These are phyloP conservation scores for Drosophila acutilabella DNA, from an alignment of 2,888 invertebrate genomes.

Conservation along the genomic window DNA sequence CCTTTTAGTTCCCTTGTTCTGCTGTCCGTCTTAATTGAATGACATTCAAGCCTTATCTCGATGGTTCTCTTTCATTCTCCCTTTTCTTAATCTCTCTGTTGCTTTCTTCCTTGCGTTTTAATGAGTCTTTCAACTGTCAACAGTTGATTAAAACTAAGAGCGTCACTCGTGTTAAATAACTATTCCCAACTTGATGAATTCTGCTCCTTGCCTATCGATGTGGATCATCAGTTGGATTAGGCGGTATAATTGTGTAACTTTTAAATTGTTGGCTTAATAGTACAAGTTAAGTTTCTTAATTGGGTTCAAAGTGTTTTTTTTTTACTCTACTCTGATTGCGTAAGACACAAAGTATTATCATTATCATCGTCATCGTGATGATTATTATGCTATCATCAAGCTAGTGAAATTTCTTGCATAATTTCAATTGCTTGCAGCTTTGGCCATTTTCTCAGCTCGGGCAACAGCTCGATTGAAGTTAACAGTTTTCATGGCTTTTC, in stretches of 20 bases:
- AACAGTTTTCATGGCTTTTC: slow-evolving; percentile 49
- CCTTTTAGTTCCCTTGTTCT: background rate
- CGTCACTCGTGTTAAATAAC: slow-evolving; percentile 31
- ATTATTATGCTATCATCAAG: too few species aligned
- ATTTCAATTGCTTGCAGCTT: slow-evolving; percentile 48
- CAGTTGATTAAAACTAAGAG: slow-evolving; percentile 62
- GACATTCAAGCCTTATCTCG: slow-evolving; percentile 59
- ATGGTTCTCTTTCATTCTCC: slow-evolving; percentile 40
- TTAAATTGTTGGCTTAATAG: slow-evolving; percentile 15
- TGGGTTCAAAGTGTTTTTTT: slow-evolving; percentile 36
- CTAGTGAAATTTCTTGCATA: slow-evolving; percentile 50
- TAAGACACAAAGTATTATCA: slow-evolving; percentile 20
- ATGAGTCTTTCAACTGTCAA: slow-evolving; percentile 69
- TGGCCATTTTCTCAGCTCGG: slow-evolving; percentile 50
- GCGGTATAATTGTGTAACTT: slow-evolving; percentile 29
- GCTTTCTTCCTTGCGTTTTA: slow-evolving; percentile 44
- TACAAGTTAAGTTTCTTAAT: slow-evolving; percentile 30
- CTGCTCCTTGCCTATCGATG: slow-evolving; percentile 25
- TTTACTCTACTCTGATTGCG: slow-evolving; percentile 22
- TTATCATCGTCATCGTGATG: slow-evolving; percentile 6
- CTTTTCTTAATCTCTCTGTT: slow-evolving; percentile 10
- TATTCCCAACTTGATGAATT: slow-evolving; percentile 15
- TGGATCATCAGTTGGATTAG: slow-evolving; percentile 11
- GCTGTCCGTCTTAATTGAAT: slow-evolving; percentile 67
- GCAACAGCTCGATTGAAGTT: slow-evolving; percentile 46